These are phyloP conservation scores for Vulpes vulpes DNA, from an alignment of 2,113 vertebrate genomes.

Conservation along the genomic window DNA sequence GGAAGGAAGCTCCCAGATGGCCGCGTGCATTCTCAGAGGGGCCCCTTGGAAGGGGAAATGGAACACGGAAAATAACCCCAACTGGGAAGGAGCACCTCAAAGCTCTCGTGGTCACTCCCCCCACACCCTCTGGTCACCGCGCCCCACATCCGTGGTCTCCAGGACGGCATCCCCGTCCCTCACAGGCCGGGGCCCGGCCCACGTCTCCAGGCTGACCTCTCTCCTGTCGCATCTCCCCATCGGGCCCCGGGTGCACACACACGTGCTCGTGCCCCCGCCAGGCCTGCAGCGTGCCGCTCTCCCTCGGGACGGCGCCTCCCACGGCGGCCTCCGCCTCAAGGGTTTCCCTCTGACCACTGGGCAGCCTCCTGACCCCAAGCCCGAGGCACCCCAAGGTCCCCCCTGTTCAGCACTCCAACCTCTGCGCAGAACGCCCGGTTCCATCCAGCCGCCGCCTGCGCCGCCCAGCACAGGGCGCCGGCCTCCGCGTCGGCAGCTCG, in stretches of 20 bases:
- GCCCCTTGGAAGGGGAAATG: too few relatives aligned
- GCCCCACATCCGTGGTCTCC: background rate
- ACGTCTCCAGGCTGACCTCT: background rate
- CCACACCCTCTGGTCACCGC: background rate
- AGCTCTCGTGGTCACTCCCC: too few relatives aligned
- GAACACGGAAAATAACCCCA: background rate
- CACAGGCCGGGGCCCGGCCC: background rate
- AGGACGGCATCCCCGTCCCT: background rate
- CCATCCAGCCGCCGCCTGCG: background rate
- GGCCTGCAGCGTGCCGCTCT: fast-evolving
- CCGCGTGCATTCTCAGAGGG: too few relatives aligned
- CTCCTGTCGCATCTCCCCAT: too few relatives aligned
- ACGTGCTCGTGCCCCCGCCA: fast-evolving
- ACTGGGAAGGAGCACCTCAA: background rate
- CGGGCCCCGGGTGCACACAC: too few relatives aligned
- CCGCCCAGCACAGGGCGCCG: too few relatives aligned
- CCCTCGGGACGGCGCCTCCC: background rate
- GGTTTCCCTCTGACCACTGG: background rate
- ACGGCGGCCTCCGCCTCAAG: background rate
- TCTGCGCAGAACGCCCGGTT: background rate
- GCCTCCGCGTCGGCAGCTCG: too few relatives aligned
- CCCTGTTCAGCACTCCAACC: background rate
- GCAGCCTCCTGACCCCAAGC: background rate
- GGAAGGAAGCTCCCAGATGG: background rate
- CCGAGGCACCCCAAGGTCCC: background rate